Conservation (phyloP, 2,113 vertebrate genomes). For the Tychaedon coryphoeus region DNA sequence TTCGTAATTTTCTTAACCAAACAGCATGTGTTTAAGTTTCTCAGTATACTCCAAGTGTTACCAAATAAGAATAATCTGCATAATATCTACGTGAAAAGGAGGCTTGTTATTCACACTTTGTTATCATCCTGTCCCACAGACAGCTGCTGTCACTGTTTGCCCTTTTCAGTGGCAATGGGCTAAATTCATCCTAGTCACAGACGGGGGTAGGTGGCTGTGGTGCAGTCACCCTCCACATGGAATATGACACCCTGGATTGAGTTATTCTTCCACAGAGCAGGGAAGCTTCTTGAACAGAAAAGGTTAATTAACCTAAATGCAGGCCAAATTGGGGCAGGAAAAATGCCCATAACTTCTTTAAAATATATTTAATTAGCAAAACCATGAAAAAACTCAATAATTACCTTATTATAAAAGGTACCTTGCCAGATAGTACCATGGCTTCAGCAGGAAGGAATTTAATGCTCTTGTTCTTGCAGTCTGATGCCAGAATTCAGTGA, state of each 20-base stretch:
- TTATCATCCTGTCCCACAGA: slow-evolving; percentile 56
- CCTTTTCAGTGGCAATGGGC: slow-evolving; percentile 54
- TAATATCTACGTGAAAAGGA: slow-evolving; percentile 36
- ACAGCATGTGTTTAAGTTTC: slow-evolving; percentile 35
- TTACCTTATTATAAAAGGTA: not conserved
- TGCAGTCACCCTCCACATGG: not conserved
- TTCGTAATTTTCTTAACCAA: slow-evolving; percentile 38
- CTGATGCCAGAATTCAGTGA: not conserved
- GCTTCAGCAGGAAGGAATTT: not conserved
- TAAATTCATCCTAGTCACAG: slow-evolving; percentile 36
- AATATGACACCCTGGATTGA: not conserved
- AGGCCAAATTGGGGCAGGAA: not conserved
- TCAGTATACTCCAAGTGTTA: slow-evolving; percentile 22
- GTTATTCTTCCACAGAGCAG: not conserved
- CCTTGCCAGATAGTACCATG: not conserved
- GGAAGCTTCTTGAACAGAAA: not conserved
- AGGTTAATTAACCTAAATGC: not conserved
- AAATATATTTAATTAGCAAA: not conserved
- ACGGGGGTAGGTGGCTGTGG: not conserved
- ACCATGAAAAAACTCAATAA: not conserved
- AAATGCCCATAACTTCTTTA: not conserved
- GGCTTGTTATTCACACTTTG: slow-evolving; percentile 49
- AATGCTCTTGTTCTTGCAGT: not conserved
- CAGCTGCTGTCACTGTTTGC: slow-evolving; percentile 56
- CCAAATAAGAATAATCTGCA: slow-evolving; percentile 55